Evolutionary conservation across 2,888 invertebrate species (phyloP).

Genomic region (Desoria tigrina): DNA sequence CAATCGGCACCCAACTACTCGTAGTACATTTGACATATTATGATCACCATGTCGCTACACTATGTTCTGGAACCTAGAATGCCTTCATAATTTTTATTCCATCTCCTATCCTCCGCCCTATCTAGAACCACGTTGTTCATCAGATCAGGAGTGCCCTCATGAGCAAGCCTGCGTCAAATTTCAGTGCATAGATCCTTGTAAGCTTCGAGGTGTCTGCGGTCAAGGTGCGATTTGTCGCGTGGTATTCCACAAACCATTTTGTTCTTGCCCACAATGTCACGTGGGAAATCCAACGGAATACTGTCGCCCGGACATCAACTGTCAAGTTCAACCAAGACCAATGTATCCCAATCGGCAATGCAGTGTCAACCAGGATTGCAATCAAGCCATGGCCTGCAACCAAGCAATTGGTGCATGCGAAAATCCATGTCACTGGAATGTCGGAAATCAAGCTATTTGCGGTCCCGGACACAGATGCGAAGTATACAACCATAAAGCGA

Average conservation of each 20-base stretch:
- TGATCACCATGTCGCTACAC: too few species aligned
- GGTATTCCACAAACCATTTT: constrained; percentile 79
- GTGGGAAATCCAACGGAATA: constrained; percentile 77
- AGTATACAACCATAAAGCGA: constrained; percentile 78
- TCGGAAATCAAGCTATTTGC: constrained; percentile 67
- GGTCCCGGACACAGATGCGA: constrained; percentile 82
- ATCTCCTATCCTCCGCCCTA: constrained; percentile 1
- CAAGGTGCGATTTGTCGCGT: constrained; percentile 84
- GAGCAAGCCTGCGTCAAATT: constrained; percentile 88
- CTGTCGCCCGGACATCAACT: constrained; percentile 78
- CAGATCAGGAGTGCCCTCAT: constrained; percentile 86
- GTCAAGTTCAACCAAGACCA: constrained; percentile 62
- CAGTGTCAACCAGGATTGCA: constrained; percentile 70
- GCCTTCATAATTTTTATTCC: too few species aligned
- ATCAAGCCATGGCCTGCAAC: constrained; percentile 74
- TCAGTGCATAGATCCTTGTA: constrained; percentile 88
- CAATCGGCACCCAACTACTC: too few species aligned
- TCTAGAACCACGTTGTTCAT: constrained; percentile 78
- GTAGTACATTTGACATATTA: too few species aligned
- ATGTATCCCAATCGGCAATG: constrained; percentile 65
- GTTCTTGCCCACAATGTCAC: constrained; percentile 85
- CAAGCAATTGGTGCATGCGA: constrained; percentile 70
- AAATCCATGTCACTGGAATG: constrained; percentile 69
- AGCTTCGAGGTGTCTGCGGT: constrained; percentile 83
- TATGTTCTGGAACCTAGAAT: too few species aligned